These are phyloP conservation scores for Cyclopterus lumpus DNA, from an alignment of 2,797 vertebrate species.

Conservation along the genomic window DNA sequence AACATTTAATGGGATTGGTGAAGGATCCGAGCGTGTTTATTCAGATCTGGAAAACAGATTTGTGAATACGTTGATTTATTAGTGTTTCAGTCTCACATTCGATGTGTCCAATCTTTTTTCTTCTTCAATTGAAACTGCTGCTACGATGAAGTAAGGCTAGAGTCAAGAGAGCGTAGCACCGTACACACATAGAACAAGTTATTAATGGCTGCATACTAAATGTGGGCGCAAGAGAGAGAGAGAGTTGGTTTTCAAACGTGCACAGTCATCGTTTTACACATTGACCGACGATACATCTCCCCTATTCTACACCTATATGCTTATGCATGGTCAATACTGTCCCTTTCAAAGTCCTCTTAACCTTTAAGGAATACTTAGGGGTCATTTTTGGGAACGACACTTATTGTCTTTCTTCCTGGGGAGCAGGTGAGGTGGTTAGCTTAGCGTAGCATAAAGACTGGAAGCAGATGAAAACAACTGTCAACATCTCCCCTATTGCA, in stretches of 20 bases:
- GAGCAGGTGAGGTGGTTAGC: neutral
- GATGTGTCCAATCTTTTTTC: neutral
- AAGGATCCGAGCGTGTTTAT: neutral
- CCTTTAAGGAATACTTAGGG: too few relatives aligned
- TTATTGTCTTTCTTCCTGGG: neutral
- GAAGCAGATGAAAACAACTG: neutral
- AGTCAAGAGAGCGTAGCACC: too few relatives aligned
- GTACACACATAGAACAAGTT: neutral
- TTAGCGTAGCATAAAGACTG: neutral
- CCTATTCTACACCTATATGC: too few relatives aligned
- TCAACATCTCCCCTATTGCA: neutral
- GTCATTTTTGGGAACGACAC: neutral
- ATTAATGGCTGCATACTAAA: neutral
- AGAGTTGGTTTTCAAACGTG: neutral
- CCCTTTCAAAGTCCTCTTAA: neutral
- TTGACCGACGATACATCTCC: too few relatives aligned
- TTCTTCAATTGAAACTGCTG: neutral
- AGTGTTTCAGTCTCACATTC: neutral
- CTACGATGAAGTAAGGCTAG: neutral
- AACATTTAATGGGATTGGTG: constrained; percentile 12
- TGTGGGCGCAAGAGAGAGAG: neutral
- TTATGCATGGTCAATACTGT: too few relatives aligned
- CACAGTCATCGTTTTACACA: neutral
- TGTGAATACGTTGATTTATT: neutral
- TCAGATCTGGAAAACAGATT: neutral